phyloP scores from a whole-genome alignment of 2,113 vertebrate species.

The Meriones unguiculatus region DNA sequence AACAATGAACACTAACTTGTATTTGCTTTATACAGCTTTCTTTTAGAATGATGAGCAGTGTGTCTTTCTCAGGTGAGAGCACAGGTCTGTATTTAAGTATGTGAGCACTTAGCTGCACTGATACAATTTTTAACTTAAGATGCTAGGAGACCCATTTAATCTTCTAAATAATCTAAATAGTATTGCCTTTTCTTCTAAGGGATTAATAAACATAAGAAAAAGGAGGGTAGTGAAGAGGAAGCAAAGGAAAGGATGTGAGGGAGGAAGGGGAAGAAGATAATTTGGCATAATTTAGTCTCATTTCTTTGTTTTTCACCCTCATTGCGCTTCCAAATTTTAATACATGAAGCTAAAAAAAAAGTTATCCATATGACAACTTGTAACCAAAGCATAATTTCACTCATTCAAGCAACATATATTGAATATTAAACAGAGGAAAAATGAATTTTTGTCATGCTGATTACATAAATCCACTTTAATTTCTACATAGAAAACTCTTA shows the following conservation, averaged over 20 bases:
- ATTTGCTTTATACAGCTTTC: constrained; percentile 18
- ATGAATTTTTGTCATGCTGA: neutral
- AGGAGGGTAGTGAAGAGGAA: neutral
- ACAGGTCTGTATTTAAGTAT: neutral
- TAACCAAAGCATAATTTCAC: neutral
- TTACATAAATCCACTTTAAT: constrained; percentile 1
- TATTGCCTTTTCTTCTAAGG: constrained; percentile 2
- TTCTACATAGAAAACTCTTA: neutral
- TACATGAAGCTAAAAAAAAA: neutral
- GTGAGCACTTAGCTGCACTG: neutral
- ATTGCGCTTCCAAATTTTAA: constrained; percentile 48
- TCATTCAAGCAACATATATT: neutral
- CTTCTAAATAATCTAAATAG: neutral
- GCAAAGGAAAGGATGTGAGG: neutral
- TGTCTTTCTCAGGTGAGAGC: neutral
- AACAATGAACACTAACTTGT: neutral
- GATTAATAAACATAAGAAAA: neutral
- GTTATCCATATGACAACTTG: neutral
- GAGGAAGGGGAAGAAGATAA: neutral
- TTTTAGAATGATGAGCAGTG: neutral
- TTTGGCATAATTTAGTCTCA: neutral
- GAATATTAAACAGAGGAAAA: constrained; percentile 48
- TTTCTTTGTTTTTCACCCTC: neutral
- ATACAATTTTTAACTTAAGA: neutral
- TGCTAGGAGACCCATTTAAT: neutral